These are phyloP conservation scores for Panagrolaimus sp. DNA, from an alignment of 1,140 invertebrate genomes.

Conservation along the genomic window DNA sequence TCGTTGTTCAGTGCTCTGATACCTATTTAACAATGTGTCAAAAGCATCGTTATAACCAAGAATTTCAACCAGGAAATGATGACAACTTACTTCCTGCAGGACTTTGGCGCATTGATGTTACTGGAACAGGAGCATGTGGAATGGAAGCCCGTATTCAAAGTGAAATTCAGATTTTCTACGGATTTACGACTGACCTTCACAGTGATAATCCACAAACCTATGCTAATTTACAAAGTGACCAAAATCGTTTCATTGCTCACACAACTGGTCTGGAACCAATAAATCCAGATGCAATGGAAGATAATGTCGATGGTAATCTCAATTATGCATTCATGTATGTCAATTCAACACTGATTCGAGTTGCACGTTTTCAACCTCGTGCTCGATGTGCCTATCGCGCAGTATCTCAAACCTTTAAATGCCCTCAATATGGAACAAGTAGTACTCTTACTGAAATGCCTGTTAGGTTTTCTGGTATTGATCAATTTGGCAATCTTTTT, in stretches of 20 bases:
- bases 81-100: constrained; percentile 26
- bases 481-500: constrained; percentile 43
- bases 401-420: constrained; percentile 39
- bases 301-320: constrained; percentile 33
- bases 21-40: constrained; percentile 25
- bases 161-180: constrained; percentile 38
- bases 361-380: constrained; percentile 19
- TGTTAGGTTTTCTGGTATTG: constrained; percentile 31
- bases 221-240: constrained; percentile 31
- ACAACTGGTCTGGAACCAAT: constrained; percentile 25
- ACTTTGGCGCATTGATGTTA: constrained; percentile 28
- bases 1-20: constrained; percentile 18
- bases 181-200: constrained; percentile 34
- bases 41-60: constrained; percentile 33
- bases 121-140: constrained; percentile 22
- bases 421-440: constrained; percentile 24
- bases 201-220: constrained; percentile 26
- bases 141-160: constrained; percentile 32
- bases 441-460: not conserved
- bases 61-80: constrained; percentile 12
- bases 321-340: constrained; percentile 36
- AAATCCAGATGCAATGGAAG: constrained; percentile 22
- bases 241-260: constrained; percentile 31
- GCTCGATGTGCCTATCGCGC: constrained; percentile 28
- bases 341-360: constrained; percentile 9